Evolutionary conservation across 2,797 vertebrate genomes (phyloP).

Genomic region (Enteromius unitaeniatus): DNA sequence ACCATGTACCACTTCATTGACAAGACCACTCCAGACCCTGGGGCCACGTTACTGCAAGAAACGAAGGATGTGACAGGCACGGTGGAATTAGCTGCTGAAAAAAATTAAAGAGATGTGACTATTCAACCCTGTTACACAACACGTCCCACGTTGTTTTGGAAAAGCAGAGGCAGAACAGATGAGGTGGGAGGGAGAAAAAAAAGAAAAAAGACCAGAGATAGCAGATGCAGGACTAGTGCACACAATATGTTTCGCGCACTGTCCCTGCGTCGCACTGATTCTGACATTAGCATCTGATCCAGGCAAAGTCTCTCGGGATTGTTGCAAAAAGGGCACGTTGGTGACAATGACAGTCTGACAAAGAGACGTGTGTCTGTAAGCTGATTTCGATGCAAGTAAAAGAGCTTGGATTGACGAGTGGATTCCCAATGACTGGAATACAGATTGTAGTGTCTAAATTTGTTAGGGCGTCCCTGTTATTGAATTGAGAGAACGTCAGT

Average conservation of each 20-base stretch:
- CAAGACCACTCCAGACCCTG: constrained; percentile 53
- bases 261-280: constrained; percentile 4
- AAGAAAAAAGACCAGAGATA: constrained; percentile 6
- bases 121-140: constrained; percentile 71
- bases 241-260: constrained; percentile 28
- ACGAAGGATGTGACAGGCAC: constrained; percentile 70
- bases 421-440: constrained; percentile 35
- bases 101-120: constrained; percentile 76
- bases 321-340: neutral
- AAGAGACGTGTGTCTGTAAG: constrained; percentile 10
- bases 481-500: constrained; percentile 13
- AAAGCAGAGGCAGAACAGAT: constrained; percentile 29
- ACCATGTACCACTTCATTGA: constrained; percentile 36
- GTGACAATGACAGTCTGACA: constrained; percentile 14
- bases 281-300: constrained; percentile 18
- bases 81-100: constrained; percentile 70
- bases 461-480: neutral
- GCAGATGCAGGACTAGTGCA: constrained; percentile 46
- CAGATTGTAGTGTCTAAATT: constrained; percentile 15
- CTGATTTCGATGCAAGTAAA: constrained; percentile 26
- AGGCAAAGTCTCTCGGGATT: constrained; percentile 7
- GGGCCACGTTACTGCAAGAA: constrained; percentile 56
- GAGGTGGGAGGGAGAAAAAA: constrained; percentile 20
- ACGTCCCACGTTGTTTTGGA: constrained; percentile 68
- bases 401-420: neutral